Base-by-base conservation (phyloP, 2,113 vertebrate species). In the Elaphurus davidianus region DNA sequence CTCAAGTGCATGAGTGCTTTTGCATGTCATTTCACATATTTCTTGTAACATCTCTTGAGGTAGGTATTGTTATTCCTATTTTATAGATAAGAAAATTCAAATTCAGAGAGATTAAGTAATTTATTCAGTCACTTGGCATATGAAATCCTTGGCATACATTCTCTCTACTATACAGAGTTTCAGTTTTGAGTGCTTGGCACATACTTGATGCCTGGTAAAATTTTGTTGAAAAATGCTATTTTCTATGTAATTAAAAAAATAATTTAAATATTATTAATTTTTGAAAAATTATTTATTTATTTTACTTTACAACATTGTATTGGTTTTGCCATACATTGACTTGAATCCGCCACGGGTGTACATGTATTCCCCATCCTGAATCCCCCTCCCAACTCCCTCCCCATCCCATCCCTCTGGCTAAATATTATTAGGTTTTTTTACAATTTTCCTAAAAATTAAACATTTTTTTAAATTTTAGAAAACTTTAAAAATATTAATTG, bases 161-260 rank as follows among this genome's bases (percentile, higher is more conserved):
- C 25, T 86, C 83, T 88, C 30, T 94, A 21, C 21, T 25, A 11
- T 57, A 40, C 10, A 25, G 60, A 33, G 47, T 60, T 83, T 84
- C 36, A 84, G 23, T 47, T 84, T 88, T 87, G 59, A 92, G 27
- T 83, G 62, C 50, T 87, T 87, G 12, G 33, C 27, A 74, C 17
- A 30, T 12, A 87, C 74, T 57, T 62, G 54, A 92, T 76, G 43
- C 8, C 27, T 45, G 74, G 50, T 43, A 92, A 28, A 86, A 55
- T 94, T 93, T 86, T 94, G 87, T 86, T 94, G 25, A 84, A 76
- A 96, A 91, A 83, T 84, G 7, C 11, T 81, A 21, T 64, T 30
- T 85, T 86, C 79, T 87, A 36, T 67, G 14, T 92, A 36, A 84
- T 67, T 40, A 28, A 7, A 55, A 90, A 90, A 84, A 3, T 87